Evolutionary conservation across 1,140 invertebrate genomes (phyloP).

Genomic region (Nilaparvata lugens): DNA sequence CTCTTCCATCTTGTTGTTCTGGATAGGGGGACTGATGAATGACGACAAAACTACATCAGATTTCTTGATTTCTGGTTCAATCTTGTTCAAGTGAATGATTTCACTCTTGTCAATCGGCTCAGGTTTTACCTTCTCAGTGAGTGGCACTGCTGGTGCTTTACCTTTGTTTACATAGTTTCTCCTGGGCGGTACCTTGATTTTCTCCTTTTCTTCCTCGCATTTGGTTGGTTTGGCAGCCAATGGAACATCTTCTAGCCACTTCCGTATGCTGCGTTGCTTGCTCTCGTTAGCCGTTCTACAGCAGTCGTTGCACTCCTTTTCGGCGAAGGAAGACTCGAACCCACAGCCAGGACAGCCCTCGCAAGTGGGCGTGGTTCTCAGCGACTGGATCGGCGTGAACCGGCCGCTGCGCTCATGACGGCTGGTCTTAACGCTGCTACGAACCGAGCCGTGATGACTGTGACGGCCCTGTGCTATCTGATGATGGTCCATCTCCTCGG

Average conservation of each 20-base stretch:
- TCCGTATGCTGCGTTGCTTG: constrained; percentile 59
- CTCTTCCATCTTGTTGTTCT: too few relatives aligned
- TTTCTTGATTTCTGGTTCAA: too few relatives aligned
- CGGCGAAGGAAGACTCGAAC: constrained; percentile 8
- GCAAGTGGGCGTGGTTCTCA: constrained; percentile 40
- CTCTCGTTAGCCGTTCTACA: constrained; percentile 44
- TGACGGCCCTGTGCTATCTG: constrained; percentile 25
- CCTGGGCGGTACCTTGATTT: constrained; percentile 32
- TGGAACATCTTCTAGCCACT: constrained; percentile 65
- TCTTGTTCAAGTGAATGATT: too few relatives aligned
- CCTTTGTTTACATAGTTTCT: constrained; percentile 15
- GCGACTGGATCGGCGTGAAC: background rate
- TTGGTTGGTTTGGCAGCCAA: constrained; percentile 31
- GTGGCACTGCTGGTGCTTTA: constrained; percentile 6
- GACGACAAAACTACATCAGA: too few relatives aligned
- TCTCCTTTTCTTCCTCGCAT: constrained; percentile 10
- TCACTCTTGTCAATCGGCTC: too few relatives aligned
- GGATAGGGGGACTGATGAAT: too few relatives aligned
- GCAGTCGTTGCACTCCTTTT: constrained; percentile 40
- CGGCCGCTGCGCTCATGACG: constrained; percentile 47
- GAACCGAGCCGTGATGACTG: constrained; percentile 1
- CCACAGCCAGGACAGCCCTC: constrained; percentile 54
- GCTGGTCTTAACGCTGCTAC: constrained; percentile 37
- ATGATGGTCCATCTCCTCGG: constrained; percentile 51
- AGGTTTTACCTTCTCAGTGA: background rate